Percentiles rank a stretch among this genome's conserved stretches.
phyloP scores from a whole-genome alignment of 1,140 invertebrate species.

The Leptinotarsa lineolata region DNA sequence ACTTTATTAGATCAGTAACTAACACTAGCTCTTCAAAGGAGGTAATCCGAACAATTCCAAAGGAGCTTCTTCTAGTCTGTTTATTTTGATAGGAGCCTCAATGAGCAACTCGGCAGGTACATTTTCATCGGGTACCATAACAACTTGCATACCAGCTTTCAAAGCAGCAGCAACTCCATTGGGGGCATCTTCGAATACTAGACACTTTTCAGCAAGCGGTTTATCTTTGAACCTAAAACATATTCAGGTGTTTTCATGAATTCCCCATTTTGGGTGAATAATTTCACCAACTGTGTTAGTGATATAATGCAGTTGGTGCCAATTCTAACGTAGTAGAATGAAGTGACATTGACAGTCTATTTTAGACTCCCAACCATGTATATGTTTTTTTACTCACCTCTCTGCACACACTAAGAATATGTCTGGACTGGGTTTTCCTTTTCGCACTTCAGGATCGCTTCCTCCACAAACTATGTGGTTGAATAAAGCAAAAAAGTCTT shows the following conservation, averaged over 20 bases:
- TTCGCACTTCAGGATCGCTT: constrained; percentile 85
- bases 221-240: constrained; percentile 62
- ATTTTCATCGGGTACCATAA: constrained; percentile 77
- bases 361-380: neutral
- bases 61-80: constrained; percentile 74
- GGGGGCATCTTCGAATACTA: constrained; percentile 87
- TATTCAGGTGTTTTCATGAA: no score
- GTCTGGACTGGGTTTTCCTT: constrained; percentile 92
- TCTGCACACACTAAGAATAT: constrained; percentile 86
- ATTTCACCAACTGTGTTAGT: no score
- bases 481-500: constrained; percentile 77
- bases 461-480: constrained; percentile 83
- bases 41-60: constrained; percentile 79
- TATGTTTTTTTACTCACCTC: constrained; percentile 68
- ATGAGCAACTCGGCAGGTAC: constrained; percentile 62
- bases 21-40: constrained; percentile 42
- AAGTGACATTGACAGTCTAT: no score
- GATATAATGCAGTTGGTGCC: no score
- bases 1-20: no score
- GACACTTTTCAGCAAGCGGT: constrained; percentile 64
- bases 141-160: constrained; percentile 80
- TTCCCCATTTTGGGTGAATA: no score
- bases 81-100: constrained; percentile 70
- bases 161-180: constrained; percentile 78
- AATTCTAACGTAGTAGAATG: no score